A percentile compares a stretch with the other conserved stretches of the same genome.
These are phyloP conservation scores for Strix occidentalis DNA, from an alignment of 2,797 vertebrate species.

Conservation along the genomic window DNA sequence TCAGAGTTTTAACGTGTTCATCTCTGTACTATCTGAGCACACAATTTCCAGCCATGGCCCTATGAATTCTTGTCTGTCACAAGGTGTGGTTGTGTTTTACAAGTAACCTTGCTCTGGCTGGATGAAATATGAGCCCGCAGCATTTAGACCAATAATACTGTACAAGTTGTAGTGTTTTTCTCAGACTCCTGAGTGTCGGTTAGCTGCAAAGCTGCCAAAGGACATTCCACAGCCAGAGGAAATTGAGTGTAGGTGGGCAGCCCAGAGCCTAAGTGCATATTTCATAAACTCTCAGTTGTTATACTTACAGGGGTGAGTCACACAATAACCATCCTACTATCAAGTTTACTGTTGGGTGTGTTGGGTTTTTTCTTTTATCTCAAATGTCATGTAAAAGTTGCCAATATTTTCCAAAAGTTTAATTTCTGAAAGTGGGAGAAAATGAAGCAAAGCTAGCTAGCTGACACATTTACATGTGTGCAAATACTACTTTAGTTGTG, in stretches of 20 bases:
- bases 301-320: conserved; percentile 1
- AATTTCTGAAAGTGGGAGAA: not conserved
- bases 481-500: not conserved
- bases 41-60: not conserved
- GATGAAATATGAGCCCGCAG: conserved; percentile 21
- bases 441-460: not conserved
- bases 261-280: not conserved
- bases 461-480: not conserved
- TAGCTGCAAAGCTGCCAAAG: conserved; percentile 48
- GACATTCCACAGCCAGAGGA: conserved; percentile 55
- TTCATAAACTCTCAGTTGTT: conserved; percentile 13
- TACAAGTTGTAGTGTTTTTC: conserved; percentile 16
- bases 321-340: conserved; percentile 17
- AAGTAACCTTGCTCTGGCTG: not conserved
- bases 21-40: not conserved
- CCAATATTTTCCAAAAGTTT: not conserved
- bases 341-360: not conserved
- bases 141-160: not conserved
- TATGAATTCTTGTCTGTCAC: not conserved
- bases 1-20: not conserved
- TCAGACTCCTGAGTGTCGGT: not conserved
- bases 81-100: conserved; percentile 26
- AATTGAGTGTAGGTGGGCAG: conserved; percentile 55
- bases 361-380: not conserved
- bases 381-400: not conserved